phyloP scores from a whole-genome alignment of 1,140 invertebrate genomes.

The Drosophila sucinea region DNA sequence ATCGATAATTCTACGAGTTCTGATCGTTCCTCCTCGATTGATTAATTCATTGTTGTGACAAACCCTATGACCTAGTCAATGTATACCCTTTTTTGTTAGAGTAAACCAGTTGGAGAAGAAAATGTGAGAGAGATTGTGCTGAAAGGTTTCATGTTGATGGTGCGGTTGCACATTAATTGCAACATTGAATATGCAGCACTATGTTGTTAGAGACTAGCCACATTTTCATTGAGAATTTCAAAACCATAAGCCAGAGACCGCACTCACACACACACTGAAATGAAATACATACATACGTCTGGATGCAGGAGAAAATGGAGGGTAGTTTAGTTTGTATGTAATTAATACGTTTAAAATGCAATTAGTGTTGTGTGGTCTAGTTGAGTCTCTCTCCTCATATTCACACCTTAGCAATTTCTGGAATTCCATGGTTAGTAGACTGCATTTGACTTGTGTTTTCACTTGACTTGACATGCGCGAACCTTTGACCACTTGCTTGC shows the following conservation, averaged over 20 bases:
- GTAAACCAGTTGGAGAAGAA: not conserved
- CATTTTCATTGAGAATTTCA: conserved; percentile 37
- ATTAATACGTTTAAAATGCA: conserved; percentile 53
- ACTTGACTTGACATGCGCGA: not conserved
- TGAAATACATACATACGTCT: not conserved
- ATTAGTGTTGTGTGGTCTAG: conserved; percentile 26
- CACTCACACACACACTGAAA: not conserved
- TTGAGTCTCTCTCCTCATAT: not conserved
- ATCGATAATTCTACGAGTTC: too few species aligned
- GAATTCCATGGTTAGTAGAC: not conserved
- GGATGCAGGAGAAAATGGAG: not conserved
- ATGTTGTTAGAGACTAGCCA: not conserved
- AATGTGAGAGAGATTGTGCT: conserved; percentile 11
- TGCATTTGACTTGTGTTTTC: not conserved
- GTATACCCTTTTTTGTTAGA: not conserved
- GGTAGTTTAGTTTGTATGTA: not conserved
- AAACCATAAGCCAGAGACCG: not conserved
- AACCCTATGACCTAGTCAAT: not conserved
- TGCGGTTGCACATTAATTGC: conserved; percentile 41
- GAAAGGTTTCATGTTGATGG: conserved; percentile 22
- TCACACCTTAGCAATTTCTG: not conserved
- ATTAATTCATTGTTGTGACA: too few species aligned
- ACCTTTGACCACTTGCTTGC: not conserved
- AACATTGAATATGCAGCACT: conserved; percentile 32
- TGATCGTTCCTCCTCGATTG: too few species aligned